Evolutionary conservation across 2,797 vertebrate genomes (phyloP), one percentile per base, ranked within the genome.

Genomic region (Xiphophorus birchmanni): DNA sequence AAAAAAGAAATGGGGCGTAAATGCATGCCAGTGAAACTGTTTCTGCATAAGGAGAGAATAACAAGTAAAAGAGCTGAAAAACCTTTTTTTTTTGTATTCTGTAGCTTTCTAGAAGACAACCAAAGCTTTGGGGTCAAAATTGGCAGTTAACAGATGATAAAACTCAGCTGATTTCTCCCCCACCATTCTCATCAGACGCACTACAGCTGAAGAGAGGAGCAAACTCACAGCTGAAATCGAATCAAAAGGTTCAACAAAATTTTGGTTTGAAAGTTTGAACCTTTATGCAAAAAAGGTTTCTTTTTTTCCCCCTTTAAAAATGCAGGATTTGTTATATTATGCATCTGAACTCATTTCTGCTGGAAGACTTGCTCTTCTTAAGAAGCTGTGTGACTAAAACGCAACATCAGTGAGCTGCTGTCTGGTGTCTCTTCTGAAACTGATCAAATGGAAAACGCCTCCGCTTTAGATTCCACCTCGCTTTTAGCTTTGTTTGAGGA

Each of bases 401-500:
- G 5, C 26, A n/a, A 60, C 48, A 56, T 77, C 75, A 65, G 45
- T 18, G 63, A 73, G 37, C 52, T 73, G 63, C 40, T 21, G 45
- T 81, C 10, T 8, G 21, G 29, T 54, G 54, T 78, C 78, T 45
- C 44, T 3, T 75, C 58, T 74, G 37, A 77, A 32, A 69, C 35
- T 32, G 1, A 74, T 79, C 76, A 74, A 26, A 79, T 52, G 44
- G 60, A 48, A 75, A 54, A 75, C 40, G 10, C 32, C 15, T 32
- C 63, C 6, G 37, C 3, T 21, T 37, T 37, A 60, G 74, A 71
- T 42, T 67, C 18, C 60, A 13, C 35, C 1, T 32, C 26, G 21
- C 44, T 15, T 78, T 6, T 75, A 44, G n/a, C 58, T 76, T 50
- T 21, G 75, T 56, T 71, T 18, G 56, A 67, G n/a, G 35, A 77